A percentile compares a stretch with the other conserved stretches of the same genome.
Conservation (phyloP, 37 sponge, comb jelly and placozoan species). For the Cladorhizidae sp. region DNA sequence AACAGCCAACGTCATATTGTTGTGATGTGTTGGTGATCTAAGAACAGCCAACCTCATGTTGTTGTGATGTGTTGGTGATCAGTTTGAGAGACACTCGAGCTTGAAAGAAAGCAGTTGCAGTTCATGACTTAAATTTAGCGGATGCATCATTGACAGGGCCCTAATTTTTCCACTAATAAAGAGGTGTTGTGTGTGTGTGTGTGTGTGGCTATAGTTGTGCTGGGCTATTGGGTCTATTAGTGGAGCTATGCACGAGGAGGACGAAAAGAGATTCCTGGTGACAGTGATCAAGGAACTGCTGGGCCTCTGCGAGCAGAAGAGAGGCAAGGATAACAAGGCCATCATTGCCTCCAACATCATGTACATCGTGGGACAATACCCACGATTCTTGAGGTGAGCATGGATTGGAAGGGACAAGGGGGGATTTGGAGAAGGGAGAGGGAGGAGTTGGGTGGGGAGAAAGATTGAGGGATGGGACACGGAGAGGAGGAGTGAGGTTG, state of each 20-base stretch:
- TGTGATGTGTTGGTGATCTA: too few relatives aligned
- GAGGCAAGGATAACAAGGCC: conserved; percentile 99
- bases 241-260: conserved; percentile 99
- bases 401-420: neutral
- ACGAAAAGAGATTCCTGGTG: conserved; percentile 98
- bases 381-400: conserved; percentile 83
- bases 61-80: too few relatives aligned
- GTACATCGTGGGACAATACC: conserved; percentile 99
- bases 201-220: conserved; percentile 77
- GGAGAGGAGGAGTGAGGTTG: neutral
- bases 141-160: too few relatives aligned
- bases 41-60: too few relatives aligned
- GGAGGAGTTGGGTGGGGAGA: neutral
- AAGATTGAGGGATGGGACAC: neutral
- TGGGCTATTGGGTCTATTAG: conserved; percentile 99
- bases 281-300: conserved; percentile 97
- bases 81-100: too few relatives aligned
- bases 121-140: too few relatives aligned
- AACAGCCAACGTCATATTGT: too few relatives aligned
- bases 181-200: too few relatives aligned
- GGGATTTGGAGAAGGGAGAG: neutral
- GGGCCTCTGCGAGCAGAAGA: conserved; percentile 93
- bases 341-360: conserved; percentile 99
- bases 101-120: too few relatives aligned
- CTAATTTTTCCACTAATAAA: neutral